Conservation (phyloP, 1,140 invertebrate genomes). For the Drosophila kikkawai region DNA sequence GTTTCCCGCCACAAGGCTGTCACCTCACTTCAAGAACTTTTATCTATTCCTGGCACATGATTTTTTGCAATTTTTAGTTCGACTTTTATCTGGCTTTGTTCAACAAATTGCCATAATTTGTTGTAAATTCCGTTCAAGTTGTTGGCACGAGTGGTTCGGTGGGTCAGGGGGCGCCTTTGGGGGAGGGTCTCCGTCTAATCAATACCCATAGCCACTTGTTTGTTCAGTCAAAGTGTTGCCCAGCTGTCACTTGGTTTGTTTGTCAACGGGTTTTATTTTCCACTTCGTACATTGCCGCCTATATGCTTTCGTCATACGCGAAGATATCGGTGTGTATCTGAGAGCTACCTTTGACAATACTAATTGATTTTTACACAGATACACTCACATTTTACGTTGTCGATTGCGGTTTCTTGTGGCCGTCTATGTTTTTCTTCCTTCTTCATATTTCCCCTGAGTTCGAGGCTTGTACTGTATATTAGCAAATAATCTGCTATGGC, state of each 20-base stretch:
- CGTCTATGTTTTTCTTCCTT: constrained; percentile 31
- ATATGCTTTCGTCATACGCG: constrained; percentile 1
- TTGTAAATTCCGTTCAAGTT: constrained; percentile 40
- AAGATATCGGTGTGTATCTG: constrained; percentile 13
- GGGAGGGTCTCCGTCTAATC: constrained; percentile 50
- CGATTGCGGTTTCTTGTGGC: constrained; percentile 43
- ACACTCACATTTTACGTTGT: constrained; percentile 19
- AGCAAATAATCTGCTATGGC: constrained; percentile 30
- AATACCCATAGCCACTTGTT: constrained; percentile 63
- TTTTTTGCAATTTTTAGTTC: constrained; percentile 23
- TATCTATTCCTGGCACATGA: constrained; percentile 17
- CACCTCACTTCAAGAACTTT: constrained; percentile 4
- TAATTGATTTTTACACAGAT: constrained; percentile 64
- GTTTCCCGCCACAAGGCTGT: constrained; percentile 41
- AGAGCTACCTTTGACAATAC: constrained; percentile 64
- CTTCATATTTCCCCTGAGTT: constrained; percentile 7
- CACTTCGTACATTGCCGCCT: constrained; percentile 12
- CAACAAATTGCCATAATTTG: constrained; percentile 61
- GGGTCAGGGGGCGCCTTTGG: neutral
- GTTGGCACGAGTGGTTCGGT: constrained; percentile 1
- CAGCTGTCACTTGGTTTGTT: constrained; percentile 52
- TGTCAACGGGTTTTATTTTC: constrained; percentile 46
- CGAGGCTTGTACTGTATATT: constrained; percentile 34
- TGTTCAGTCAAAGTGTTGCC: constrained; percentile 49
- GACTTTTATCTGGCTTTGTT: constrained; percentile 28